Evolutionary conservation across 2,888 invertebrate species (phyloP).

Genomic region (Meganola albula): DNA sequence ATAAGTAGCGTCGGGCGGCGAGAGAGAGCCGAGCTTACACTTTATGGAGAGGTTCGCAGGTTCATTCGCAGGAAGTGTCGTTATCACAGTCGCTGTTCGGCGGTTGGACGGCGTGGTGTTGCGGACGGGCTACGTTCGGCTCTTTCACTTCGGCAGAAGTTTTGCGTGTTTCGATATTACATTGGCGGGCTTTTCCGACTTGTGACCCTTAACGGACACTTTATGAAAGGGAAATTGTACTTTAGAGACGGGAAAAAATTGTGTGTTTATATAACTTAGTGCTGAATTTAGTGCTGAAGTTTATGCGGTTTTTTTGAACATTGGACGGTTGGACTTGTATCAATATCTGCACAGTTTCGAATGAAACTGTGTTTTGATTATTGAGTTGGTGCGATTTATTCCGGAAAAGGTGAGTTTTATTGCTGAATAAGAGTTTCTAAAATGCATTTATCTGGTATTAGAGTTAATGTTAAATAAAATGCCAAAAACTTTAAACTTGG

Average conservation of each 20-base stretch:
- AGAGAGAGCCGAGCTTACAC: constrained; percentile 66
- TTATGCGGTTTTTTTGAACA: constrained; percentile 41
- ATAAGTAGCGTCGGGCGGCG: constrained; percentile 46
- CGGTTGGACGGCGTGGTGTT: constrained; percentile 62
- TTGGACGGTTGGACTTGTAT: constrained; percentile 49
- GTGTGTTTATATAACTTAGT: constrained; percentile 52
- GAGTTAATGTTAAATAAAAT: too few relatives aligned
- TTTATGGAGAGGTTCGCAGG: constrained; percentile 63
- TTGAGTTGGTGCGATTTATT: constrained; percentile 49
- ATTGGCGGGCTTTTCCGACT: constrained; percentile 44
- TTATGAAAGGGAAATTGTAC: constrained; percentile 64
- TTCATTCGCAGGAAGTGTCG: constrained; percentile 66
- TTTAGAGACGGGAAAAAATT: constrained; percentile 50
- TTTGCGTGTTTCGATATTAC: constrained; percentile 54
- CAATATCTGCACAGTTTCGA: constrained; percentile 71
- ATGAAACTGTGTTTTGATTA: constrained; percentile 68
- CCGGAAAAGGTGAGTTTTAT: constrained; percentile 53
- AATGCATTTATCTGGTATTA: too few relatives aligned
- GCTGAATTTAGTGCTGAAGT: constrained; percentile 50
- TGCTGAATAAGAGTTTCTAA: too few relatives aligned
- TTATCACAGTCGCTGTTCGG: constrained; percentile 76
- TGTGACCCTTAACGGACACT: constrained; percentile 54
- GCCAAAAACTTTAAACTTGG: too few relatives aligned
- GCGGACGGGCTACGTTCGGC: constrained; percentile 36
- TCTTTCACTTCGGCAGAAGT: constrained; percentile 54